phyloP scores from a whole-genome alignment of 2,888 invertebrate genomes.

The Ashinkailepas kermadecensis region DNA sequence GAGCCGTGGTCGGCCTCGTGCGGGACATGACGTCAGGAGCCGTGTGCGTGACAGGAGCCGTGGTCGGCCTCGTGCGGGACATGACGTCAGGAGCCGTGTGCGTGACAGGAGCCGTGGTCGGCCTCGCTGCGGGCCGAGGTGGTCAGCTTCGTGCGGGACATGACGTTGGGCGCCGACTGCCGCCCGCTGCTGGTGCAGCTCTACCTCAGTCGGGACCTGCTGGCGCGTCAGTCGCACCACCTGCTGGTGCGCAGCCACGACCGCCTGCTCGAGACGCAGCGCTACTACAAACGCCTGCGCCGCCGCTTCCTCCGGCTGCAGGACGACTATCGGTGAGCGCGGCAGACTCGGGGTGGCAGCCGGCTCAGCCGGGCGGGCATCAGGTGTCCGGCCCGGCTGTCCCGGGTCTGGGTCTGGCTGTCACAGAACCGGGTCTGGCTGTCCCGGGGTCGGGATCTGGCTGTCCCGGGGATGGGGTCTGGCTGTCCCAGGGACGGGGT shows the following conservation, averaged over 20 bases:
- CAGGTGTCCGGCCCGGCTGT: too few relatives aligned
- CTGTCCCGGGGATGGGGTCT: too few relatives aligned
- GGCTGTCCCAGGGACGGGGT: too few relatives aligned
- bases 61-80: not conserved
- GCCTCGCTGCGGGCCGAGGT: not conserved
- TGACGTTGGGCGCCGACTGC: slow-evolving; percentile 25
- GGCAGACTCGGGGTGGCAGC: too few relatives aligned
- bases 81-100: too few relatives aligned
- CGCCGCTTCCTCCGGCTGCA: slow-evolving; percentile 28
- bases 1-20: not conserved
- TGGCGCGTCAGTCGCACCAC: slow-evolving; percentile 9
- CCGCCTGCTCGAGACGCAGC: slow-evolving; percentile 11
- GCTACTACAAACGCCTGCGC: slow-evolving; percentile 27
- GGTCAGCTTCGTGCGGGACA: slow-evolving; percentile 14
- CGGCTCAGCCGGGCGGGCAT: too few relatives aligned
- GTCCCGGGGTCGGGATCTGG: too few relatives aligned
- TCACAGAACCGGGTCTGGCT: too few relatives aligned
- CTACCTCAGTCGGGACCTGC: slow-evolving; percentile 8
- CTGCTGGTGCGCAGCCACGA: slow-evolving; percentile 20
- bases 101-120: slow-evolving; percentile 4
- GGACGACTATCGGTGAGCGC: slow-evolving; percentile 30
- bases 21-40: not conserved
- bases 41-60: slow-evolving; percentile 22
- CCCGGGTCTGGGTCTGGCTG: slow-evolving; percentile 1
- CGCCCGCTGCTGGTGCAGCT: slow-evolving; percentile 27